A percentile compares a stretch with the other conserved stretches of the same genome.
phyloP scores from a whole-genome alignment of 2,797 vertebrate genomes.

The Hybognathus amarus region DNA sequence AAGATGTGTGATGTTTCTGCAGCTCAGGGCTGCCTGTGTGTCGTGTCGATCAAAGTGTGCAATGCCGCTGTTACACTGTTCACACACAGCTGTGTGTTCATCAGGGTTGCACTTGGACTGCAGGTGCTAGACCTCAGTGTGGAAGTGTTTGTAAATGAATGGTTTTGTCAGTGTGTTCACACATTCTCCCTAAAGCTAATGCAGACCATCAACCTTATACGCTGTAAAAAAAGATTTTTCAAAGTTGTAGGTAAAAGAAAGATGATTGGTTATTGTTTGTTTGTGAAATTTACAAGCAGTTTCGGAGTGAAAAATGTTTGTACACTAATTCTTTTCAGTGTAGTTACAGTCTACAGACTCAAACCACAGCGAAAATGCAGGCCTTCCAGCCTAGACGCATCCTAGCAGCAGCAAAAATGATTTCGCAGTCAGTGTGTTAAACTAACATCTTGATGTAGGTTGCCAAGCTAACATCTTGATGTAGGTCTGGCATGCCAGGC shows the following conservation, averaged over 20 bases:
- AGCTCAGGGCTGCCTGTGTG: slow-evolving; percentile 65
- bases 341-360: slow-evolving; percentile 1
- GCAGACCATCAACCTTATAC: slow-evolving; percentile 17
- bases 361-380: background rate
- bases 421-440: too few relatives aligned
- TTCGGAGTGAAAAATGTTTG: background rate
- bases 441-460: too few relatives aligned
- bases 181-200: slow-evolving; percentile 64
- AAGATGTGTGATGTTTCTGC: slow-evolving; percentile 72
- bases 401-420: too few relatives aligned
- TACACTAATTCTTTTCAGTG: background rate
- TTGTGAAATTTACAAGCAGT: background rate
- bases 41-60: slow-evolving; percentile 70
- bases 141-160: slow-evolving; percentile 76
- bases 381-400: too few relatives aligned
- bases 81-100: slow-evolving; percentile 69
- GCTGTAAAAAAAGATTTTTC: background rate
- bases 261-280: background rate
- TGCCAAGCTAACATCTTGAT: too few relatives aligned
- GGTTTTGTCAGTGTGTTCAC: slow-evolving; percentile 77
- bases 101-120: slow-evolving; percentile 67
- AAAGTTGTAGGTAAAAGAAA: background rate
- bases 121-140: slow-evolving; percentile 72
- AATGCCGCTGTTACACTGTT: slow-evolving; percentile 59
- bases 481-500: too few relatives aligned